These are phyloP conservation scores for Physocephala rufipes DNA, from an alignment of 2,888 invertebrate species.

Conservation along the genomic window DNA sequence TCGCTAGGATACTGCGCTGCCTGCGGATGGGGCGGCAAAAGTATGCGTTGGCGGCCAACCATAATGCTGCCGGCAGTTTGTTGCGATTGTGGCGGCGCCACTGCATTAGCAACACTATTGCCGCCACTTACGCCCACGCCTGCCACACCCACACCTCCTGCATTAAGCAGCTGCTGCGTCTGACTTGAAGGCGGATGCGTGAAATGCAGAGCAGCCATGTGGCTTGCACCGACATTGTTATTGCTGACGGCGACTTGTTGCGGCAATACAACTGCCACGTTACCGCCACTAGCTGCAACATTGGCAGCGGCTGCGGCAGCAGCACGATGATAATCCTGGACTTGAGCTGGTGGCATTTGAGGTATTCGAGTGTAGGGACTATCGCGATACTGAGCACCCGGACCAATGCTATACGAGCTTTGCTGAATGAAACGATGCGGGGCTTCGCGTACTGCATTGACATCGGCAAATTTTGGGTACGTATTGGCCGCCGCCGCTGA, in stretches of 20 bases:
- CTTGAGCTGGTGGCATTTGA: conserved; percentile 56
- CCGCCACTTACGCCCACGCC: conserved; percentile 45
- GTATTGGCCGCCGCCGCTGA: conserved; percentile 59
- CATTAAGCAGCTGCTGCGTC: conserved; percentile 49
- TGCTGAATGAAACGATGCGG: conserved; percentile 64
- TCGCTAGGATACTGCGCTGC: conserved; percentile 64
- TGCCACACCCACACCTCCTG: conserved; percentile 45
- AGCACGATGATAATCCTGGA: conserved; percentile 58
- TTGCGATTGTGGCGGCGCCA: conserved; percentile 8
- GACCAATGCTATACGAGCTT: conserved; percentile 62
- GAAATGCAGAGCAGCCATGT: conserved; percentile 69
- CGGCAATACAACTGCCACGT: conserved; percentile 42
- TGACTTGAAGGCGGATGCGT: conserved; percentile 70
- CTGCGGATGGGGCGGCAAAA: conserved; percentile 53
- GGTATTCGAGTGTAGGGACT: conserved; percentile 64
- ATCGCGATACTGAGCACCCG: conserved; percentile 62
- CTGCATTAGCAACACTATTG: conserved; percentile 34
- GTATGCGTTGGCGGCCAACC: conserved; percentile 53
- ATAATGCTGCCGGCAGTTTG: conserved; percentile 48
- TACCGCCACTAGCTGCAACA: conserved; percentile 50
- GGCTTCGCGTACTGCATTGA: conserved; percentile 60
- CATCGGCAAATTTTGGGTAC: conserved; percentile 62
- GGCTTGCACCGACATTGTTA: conserved; percentile 41
- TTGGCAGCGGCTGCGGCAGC: conserved; percentile 53
- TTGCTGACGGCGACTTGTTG: conserved; percentile 40